Evolutionary conservation across 2,113 vertebrate species (phyloP), one percentile per base, ranked within the genome.

Genomic region (Chaetorhynchus papuensis): DNA sequence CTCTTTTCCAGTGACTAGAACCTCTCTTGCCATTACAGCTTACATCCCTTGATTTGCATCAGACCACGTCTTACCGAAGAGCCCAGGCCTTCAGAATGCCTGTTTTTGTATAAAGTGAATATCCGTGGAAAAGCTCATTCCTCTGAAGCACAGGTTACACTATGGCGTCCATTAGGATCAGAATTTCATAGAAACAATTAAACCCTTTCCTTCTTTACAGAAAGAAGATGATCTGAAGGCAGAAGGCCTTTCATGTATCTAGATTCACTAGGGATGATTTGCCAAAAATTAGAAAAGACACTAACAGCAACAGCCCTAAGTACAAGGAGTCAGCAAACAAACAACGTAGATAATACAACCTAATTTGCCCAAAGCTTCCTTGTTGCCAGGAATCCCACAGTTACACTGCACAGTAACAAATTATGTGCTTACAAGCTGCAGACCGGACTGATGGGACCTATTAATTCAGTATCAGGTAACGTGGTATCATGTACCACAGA

Each of bases 261-360:
- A 33, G 14, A 66, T 41, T 85, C 31, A 80, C 11, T 2, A 3
- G 12, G 10, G 42, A 75, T 16, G 10, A 89, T 65, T 35, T 54
- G 56, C 13, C 49, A 68, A 64, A 94, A 76, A 24, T n/a, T 11
- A 61, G 20, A 56, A 20, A 27, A 41, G 31, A 52, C 0, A 0
- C 14, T 37, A 81, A 80, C 44, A 61, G 68, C 54, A 69, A 59
- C 44, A 78, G 35, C 12, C 24, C 15, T 11, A 75, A 79, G 27
- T 8, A 71, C 12, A 64, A n/a, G 18, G 11, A 86, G 7, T 26
- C 33, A 76, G n/a, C 13, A 63, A 93, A 78, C 3, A 65, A 81
- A 83, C 28, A 60, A 60, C 0, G 0, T 2, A 27, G 14, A 39
- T 35, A 71, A 56, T 6, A 70, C 0, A 0, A 37, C 2, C 27